Percentiles rank a stretch among this genome's conserved stretches.
Conservation (phyloP, 2,888 invertebrate genomes). For the Spialia ferax region DNA sequence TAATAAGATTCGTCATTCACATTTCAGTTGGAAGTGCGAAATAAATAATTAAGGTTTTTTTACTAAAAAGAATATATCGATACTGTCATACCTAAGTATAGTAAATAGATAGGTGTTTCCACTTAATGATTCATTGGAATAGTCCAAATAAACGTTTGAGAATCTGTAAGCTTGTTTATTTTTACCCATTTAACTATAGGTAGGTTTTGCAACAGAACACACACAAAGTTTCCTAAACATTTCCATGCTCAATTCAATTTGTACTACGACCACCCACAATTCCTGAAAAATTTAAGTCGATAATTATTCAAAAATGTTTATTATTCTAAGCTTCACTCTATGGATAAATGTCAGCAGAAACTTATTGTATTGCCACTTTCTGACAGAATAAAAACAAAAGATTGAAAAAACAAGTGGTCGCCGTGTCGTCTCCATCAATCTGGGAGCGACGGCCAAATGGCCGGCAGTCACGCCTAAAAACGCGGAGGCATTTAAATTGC, state of each 20-base stretch:
- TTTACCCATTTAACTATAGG: too few relatives aligned
- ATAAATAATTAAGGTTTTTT: too few relatives aligned
- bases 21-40: too few relatives aligned
- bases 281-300: slow-evolving; percentile 10
- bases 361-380: slow-evolving; percentile 37
- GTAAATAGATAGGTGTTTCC: too few relatives aligned
- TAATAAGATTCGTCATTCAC: too few relatives aligned
- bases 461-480: slow-evolving; percentile 36
- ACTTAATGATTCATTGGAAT: too few relatives aligned
- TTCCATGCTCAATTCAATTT: slow-evolving; percentile 5
- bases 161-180: too few relatives aligned
- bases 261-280: slow-evolving; percentile 32
- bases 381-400: slow-evolving; percentile 32
- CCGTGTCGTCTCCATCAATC: slow-evolving; percentile 32
- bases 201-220: neutral
- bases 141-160: too few relatives aligned
- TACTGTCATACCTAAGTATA: too few relatives aligned
- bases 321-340: slow-evolving; percentile 20
- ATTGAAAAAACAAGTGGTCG: slow-evolving; percentile 24
- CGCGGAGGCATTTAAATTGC: slow-evolving; percentile 38
- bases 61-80: too few relatives aligned
- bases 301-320: slow-evolving; percentile 33
- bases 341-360: slow-evolving; percentile 36
- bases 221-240: neutral
- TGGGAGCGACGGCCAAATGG: slow-evolving; percentile 25